These are phyloP conservation scores for Cercopithecus mitis DNA, from an alignment of 2,797 vertebrate genomes.

Conservation along the genomic window DNA sequence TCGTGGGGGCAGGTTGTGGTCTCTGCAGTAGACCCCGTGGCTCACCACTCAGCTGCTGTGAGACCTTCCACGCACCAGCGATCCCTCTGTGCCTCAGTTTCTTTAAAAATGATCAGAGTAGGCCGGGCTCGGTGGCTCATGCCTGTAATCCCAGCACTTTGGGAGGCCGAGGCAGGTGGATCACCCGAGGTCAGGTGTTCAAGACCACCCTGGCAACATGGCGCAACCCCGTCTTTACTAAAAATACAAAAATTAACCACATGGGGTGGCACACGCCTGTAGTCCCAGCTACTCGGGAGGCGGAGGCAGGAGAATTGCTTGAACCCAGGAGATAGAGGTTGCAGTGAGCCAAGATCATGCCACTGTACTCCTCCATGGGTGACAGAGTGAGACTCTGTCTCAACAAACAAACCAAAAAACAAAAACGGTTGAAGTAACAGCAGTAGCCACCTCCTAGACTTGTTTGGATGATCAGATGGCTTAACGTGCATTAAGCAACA, in stretches of 20 bases:
- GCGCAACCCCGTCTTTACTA: neutral
- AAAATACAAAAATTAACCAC: neutral
- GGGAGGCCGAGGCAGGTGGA: neutral
- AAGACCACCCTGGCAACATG: neutral
- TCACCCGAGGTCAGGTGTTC: neutral
- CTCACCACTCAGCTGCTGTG: neutral
- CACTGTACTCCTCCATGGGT: neutral
- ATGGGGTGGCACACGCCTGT: neutral
- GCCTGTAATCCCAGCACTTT: neutral
- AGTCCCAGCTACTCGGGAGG: neutral
- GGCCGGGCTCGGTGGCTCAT: too few relatives aligned
- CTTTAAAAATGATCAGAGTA: neutral
- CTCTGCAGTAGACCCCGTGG: rapidly evolving
- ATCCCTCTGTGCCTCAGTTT: neutral
- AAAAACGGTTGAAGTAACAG: neutral
- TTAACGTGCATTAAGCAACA: too few relatives aligned
- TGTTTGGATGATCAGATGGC: neutral
- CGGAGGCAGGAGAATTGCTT: neutral
- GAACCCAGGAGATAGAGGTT: neutral
- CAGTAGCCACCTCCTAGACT: neutral
- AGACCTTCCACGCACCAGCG: neutral
- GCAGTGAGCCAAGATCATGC: neutral
- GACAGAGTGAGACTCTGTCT: neutral
- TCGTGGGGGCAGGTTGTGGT: rapidly evolving
- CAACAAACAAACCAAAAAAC: too few relatives aligned